Evolutionary conservation across 53 echinoderm and acorn worm genomes (phyloP).

Genomic region (Paelopatides confundens): DNA sequence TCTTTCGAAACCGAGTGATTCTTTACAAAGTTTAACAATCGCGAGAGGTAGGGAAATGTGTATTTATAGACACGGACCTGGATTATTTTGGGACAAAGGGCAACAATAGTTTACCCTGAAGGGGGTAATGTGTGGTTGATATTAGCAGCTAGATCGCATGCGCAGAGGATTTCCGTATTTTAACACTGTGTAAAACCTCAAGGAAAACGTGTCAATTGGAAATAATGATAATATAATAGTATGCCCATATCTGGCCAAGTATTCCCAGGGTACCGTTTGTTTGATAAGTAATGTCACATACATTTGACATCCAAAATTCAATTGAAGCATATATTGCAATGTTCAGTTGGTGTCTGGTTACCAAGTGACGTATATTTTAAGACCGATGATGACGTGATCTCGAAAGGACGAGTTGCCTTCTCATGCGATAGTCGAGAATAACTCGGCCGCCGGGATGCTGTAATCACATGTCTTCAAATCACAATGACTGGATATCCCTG

Average conservation of each 20-base stretch:
- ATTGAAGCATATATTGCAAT: too few species aligned
- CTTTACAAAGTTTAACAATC: background rate
- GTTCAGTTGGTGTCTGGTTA: too few species aligned
- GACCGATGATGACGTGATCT: too few species aligned
- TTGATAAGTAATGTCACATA: background rate
- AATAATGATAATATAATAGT: background rate
- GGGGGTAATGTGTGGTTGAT: background rate
- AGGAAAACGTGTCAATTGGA: too few species aligned
- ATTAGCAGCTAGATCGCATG: background rate
- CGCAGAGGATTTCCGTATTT: background rate
- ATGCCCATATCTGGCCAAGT: background rate
- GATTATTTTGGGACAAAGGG: background rate
- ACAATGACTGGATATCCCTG: too few species aligned
- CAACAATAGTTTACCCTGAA: background rate
- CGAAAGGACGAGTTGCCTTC: too few species aligned
- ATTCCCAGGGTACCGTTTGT: background rate
- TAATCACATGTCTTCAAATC: too few species aligned
- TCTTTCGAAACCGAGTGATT: background rate
- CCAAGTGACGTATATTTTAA: too few species aligned
- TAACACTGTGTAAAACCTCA: background rate
- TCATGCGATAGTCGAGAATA: too few species aligned
- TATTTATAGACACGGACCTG: background rate
- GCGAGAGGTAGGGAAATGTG: background rate
- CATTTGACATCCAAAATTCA: too few species aligned
- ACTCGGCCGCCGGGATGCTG: too few species aligned